phyloP scores from a whole-genome alignment of 2,888 invertebrate species.

The Cerceris rybyensis region DNA sequence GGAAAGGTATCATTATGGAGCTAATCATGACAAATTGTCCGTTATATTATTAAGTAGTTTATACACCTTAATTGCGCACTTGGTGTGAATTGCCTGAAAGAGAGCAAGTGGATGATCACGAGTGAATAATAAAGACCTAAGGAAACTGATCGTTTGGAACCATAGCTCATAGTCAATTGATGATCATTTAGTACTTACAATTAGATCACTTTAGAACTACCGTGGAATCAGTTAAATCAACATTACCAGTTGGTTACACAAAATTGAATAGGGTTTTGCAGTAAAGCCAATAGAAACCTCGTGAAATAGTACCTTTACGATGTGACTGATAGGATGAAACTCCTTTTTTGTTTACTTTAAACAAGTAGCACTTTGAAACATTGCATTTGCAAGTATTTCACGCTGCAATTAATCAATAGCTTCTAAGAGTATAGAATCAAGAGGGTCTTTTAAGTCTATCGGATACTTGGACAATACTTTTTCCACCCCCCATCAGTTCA shows the following conservation, averaged over 20 bases:
- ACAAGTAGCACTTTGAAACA: too few relatives aligned
- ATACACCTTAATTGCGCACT: conserved; percentile 72
- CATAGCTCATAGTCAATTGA: conserved; percentile 31
- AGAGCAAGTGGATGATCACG: conserved; percentile 46
- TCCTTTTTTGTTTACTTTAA: too few relatives aligned
- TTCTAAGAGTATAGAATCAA: conserved; percentile 1
- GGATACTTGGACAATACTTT: conserved; percentile 51
- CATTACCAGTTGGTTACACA: background rate
- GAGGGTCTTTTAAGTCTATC: background rate
- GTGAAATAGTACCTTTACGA: too few relatives aligned
- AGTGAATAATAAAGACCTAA: conserved; percentile 41
- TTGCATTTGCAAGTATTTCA: background rate
- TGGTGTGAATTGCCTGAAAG: conserved; percentile 69
- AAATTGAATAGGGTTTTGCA: too few relatives aligned
- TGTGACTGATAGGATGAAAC: too few relatives aligned
- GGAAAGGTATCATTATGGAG: conserved; percentile 76
- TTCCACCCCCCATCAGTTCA: background rate
- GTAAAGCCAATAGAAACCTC: too few relatives aligned
- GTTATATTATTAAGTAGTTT: conserved; percentile 79
- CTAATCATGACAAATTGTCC: conserved; percentile 80
- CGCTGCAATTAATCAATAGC: background rate
- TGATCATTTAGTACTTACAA: conserved; percentile 9
- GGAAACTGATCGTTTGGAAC: conserved; percentile 24
- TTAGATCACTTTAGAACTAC: background rate
- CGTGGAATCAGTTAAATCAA: background rate